Base-by-base conservation (phyloP, 2,113 vertebrate genomes). In the Okapia johnstoni region DNA sequence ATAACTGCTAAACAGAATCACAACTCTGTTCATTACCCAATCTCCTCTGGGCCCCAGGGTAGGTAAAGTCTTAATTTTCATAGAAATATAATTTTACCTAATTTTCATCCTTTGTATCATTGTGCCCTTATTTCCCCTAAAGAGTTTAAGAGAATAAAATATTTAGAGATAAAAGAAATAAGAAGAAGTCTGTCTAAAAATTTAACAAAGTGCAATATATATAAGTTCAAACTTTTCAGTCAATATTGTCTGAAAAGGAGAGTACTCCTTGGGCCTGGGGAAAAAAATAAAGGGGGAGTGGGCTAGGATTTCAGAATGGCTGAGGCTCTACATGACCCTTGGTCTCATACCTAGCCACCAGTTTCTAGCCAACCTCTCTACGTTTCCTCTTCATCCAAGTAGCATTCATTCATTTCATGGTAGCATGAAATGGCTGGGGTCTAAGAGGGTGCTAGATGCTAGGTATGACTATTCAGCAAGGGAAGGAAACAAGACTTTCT, bases 1-100 rank as follows among this genome's bases (percentile, higher is more conserved):
- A 12, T 84, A 76, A 77, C 12, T 9, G 87, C 52, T 86, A 52
- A 60, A 63, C 55, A 40, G 48, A 76, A 63, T 85, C 77, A 66
- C 57, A 93, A 21, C 15, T 61, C 63, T 93, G 40, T 55, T 88
- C 63, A 36, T 55, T 79, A 90, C 25, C 21, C 83, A 43, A 0
- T 84, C 21, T 58, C 33, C 43, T 48, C 63, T 73, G 15, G 30
- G 66, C n/a, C 46, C n/a, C 13, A 70, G 23, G 4, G 58, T 13
- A 88, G 57, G 21, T 77, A 52, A 96, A 90, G 66, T 76, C 58
- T 96, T 96, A 66, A 92, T 77, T 93, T 89, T 88, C 76, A 76
- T n/a, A 94, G 48, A 85, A 91, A 94, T 76, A 30, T 14, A 40
- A 46, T 96, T 81, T 43, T 89, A 48, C 66, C 54, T 77, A 66